These are phyloP conservation scores for Butastur rufipennis DNA, from an alignment of 2,113 vertebrate genomes.

Conservation along the genomic window DNA sequence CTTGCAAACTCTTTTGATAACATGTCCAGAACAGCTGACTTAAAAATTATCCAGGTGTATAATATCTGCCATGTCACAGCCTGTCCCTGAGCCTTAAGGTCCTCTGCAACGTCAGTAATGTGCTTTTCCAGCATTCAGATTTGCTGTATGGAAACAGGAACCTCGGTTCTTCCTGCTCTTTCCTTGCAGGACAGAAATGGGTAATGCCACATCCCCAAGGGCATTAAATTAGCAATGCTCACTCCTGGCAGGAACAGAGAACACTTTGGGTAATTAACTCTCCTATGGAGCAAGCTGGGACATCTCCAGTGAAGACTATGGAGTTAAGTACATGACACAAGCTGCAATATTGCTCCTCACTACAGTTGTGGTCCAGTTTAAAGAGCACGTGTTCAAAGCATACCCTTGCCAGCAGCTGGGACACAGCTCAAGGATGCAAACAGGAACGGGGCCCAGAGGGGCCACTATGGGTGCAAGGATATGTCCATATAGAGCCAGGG, in stretches of 20 bases:
- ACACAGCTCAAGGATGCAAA: background rate
- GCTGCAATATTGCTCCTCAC: background rate
- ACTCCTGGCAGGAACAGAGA: background rate
- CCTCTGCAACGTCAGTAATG: background rate
- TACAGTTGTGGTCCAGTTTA: background rate
- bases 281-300: background rate
- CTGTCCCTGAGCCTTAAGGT: background rate
- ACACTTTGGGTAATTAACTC: background rate
- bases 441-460: background rate
- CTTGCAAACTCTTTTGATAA: background rate
- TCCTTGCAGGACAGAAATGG: background rate
- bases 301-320: background rate
- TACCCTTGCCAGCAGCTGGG: background rate
- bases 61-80: background rate
- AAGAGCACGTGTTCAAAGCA: background rate
- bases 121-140: background rate
- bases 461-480: background rate
- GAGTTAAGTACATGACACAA: background rate
- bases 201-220: background rate
- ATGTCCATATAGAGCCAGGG: background rate
- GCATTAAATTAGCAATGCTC: background rate
- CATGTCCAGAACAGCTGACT: background rate
- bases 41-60: background rate
- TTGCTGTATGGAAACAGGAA: background rate
- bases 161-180: background rate